phyloP scores from a whole-genome alignment of 1,140 invertebrate species.

The Bombus confusus region DNA sequence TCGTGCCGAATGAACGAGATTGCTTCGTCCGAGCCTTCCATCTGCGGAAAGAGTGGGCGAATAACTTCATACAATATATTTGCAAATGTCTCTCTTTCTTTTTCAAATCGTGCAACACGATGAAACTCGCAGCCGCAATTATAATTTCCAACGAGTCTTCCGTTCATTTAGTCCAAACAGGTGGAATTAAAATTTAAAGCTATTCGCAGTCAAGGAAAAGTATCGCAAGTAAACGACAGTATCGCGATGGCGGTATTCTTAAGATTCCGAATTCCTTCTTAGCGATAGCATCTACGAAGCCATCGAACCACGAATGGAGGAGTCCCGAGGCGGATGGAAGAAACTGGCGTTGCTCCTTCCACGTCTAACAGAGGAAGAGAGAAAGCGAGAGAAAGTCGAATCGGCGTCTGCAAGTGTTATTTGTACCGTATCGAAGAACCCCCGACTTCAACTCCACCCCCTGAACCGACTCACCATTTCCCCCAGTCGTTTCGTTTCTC shows the following conservation, averaged over 20 bases:
- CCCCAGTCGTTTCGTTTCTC: conserved; percentile 67
- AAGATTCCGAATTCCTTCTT: conserved; percentile 32
- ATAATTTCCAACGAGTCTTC: too few species aligned
- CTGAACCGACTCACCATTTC: conserved; percentile 56
- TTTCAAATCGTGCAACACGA: too few species aligned
- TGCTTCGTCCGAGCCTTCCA: too few species aligned
- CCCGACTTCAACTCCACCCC: conserved; percentile 33
- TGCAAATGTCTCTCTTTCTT: too few species aligned
- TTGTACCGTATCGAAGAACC: conserved; percentile 66
- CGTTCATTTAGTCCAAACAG: too few species aligned
- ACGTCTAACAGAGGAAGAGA: conserved; percentile 22
- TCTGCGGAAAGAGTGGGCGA: too few species aligned
- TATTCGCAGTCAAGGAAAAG: background rate
- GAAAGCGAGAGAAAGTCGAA: background rate
- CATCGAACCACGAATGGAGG: conserved; percentile 56
- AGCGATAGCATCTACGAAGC: conserved; percentile 61
- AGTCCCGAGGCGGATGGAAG: conserved; percentile 29
- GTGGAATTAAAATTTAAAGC: background rate
- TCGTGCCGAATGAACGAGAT: too few species aligned
- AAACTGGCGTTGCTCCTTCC: conserved; percentile 39
- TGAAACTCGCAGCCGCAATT: too few species aligned
- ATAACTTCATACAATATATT: too few species aligned
- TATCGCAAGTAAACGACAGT: background rate
- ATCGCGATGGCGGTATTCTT: conserved; percentile 6
- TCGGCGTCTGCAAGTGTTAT: conserved; percentile 63